These are phyloP conservation scores for Drosophila fulvimacula DNA, from an alignment of 2,888 invertebrate species.

Conservation along the genomic window DNA sequence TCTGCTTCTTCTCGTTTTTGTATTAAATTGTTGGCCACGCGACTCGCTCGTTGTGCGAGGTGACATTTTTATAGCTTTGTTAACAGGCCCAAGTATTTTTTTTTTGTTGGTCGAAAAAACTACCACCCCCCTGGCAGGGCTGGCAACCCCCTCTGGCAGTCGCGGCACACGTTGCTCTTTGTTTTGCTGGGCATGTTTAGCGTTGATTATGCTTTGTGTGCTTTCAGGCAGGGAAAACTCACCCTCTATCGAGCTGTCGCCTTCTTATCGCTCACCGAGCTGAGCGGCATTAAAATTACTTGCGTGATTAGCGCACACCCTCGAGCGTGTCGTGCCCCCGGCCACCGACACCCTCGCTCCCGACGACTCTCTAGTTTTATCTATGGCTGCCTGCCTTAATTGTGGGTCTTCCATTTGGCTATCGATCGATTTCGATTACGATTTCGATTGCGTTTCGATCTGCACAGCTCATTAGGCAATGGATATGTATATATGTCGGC, in stretches of 20 bases:
- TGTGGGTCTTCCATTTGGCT: conserved; percentile 75
- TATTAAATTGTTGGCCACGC: conserved; percentile 64
- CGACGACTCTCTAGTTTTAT: conserved; percentile 45
- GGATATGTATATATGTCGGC: neutral
- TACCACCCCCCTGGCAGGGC: neutral
- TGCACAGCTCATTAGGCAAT: conserved; percentile 69
- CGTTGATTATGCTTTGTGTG: conserved; percentile 71
- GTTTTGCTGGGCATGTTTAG: conserved; percentile 71
- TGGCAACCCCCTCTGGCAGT: neutral
- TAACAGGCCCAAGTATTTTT: conserved; percentile 66
- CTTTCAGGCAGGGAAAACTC: conserved; percentile 48
- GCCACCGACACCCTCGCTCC: neutral
- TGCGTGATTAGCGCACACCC: conserved; percentile 77
- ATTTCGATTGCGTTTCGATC: conserved; percentile 26
- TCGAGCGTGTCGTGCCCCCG: conserved; percentile 46
- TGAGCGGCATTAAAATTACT: conserved; percentile 72
- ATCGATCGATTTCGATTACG: conserved; percentile 71
- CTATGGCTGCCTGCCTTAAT: conserved; percentile 77
- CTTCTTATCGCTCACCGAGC: conserved; percentile 57
- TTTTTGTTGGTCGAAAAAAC: conserved; percentile 1
- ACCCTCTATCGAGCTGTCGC: conserved; percentile 47
- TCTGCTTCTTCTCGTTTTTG: conserved; percentile 10
- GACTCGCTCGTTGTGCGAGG: conserved; percentile 63
- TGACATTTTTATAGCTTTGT: conserved; percentile 83
- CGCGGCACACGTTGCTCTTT: conserved; percentile 41